Percentiles rank a stretch among this genome's conserved stretches.
These are phyloP conservation scores for Urechis unicinctus DNA, from an alignment of 2,888 invertebrate species.

Conservation along the genomic window DNA sequence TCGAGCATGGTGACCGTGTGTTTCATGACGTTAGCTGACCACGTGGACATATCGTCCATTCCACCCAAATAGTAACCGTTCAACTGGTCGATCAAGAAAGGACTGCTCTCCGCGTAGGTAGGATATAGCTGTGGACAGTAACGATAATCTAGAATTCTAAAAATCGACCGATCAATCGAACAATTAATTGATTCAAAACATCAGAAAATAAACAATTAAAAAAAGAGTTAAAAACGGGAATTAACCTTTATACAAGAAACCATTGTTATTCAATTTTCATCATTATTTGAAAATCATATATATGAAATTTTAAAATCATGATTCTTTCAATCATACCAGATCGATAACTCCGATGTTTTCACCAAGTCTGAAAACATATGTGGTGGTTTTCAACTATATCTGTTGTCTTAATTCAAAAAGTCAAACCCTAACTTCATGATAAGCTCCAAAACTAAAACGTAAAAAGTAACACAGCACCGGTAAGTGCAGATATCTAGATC, in stretches of 20 bases:
- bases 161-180: too few species aligned
- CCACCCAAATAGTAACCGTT: slow-evolving; percentile 42
- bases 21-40: slow-evolving; percentile 38
- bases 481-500: too few species aligned
- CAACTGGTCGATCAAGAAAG: slow-evolving; percentile 36
- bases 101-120: slow-evolving; percentile 29
- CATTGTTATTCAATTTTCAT: slow-evolving; percentile 2
- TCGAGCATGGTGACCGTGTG: slow-evolving; percentile 32
- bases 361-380: slow-evolving; percentile 24
- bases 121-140: slow-evolving; percentile 28
- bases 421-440: too few species aligned
- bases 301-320: too few species aligned
- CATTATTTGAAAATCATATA: too few species aligned
- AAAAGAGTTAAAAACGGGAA: background rate
- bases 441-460: too few species aligned
- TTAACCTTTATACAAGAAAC: background rate
- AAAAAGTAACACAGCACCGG: too few species aligned
- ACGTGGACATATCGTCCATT: slow-evolving; percentile 43
- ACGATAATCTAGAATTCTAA: too few species aligned
- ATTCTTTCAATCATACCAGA: too few species aligned
- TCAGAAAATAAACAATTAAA: background rate
- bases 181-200: too few species aligned
- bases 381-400: background rate
- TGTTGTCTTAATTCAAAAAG: too few species aligned
- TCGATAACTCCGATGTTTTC: slow-evolving; percentile 25